phyloP scores from a whole-genome alignment of 2,888 invertebrate genomes.

The Dione vanillae region DNA sequence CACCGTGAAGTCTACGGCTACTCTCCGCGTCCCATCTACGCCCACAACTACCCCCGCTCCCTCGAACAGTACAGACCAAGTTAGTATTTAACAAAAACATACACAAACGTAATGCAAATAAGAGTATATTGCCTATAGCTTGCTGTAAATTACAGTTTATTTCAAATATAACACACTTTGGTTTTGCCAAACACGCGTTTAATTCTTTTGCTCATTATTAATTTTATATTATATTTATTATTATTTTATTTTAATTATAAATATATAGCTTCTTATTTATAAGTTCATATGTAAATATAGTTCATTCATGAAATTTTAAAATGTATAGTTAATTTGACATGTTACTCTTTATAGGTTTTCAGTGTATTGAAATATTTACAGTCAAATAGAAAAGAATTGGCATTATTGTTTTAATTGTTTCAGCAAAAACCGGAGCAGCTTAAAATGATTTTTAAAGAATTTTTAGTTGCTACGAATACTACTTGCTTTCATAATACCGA shows the following conservation, averaged over 20 bases:
- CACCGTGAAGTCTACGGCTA: conserved; percentile 96
- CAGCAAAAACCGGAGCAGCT: conserved; percentile 73
- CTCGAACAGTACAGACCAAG: conserved; percentile 93
- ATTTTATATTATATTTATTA: conserved; percentile 14
- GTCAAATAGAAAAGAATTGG: conserved; percentile 52
- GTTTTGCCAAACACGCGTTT: conserved; percentile 40
- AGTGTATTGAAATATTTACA: neutral
- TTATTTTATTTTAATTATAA: neutral
- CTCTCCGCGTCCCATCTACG: conserved; percentile 93
- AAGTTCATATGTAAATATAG: conserved; percentile 15
- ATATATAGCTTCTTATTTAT: neutral
- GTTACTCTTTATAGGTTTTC: neutral
- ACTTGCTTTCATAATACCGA: conserved; percentile 36
- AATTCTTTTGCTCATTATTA: conserved; percentile 36
- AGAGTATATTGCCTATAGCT: conserved; percentile 36
- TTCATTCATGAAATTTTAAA: neutral
- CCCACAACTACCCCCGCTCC: conserved; percentile 91
- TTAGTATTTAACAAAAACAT: conserved; percentile 82
- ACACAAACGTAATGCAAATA: conserved; percentile 11
- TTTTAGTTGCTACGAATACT: conserved; percentile 45
- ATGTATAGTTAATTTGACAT: neutral
- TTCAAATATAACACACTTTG: conserved; percentile 39
- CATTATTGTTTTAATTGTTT: conserved; percentile 75
- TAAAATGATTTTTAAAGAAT: conserved; percentile 62
- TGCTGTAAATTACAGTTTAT: conserved; percentile 37